phyloP scores from a whole-genome alignment of 1,140 invertebrate genomes.

The Platyscapa corneri region DNA sequence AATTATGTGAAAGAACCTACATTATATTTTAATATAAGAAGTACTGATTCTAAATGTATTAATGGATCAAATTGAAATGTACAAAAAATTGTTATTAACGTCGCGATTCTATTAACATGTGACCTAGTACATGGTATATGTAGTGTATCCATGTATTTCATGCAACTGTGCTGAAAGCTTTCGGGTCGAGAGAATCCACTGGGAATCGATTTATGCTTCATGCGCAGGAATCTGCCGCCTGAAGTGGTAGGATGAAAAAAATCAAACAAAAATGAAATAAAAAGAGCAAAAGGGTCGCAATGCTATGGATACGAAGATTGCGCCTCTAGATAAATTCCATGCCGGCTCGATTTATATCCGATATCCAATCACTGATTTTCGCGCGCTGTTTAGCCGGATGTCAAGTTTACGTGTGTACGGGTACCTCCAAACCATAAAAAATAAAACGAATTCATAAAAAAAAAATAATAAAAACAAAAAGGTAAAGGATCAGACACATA shows the following conservation, averaged over 20 bases:
- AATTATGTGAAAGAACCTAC: too few relatives aligned
- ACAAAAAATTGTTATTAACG: neutral
- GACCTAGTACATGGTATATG: neutral
- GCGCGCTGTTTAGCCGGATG: conserved; percentile 17
- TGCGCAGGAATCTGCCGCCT: neutral
- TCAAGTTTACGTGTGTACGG: neutral
- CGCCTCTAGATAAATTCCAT: conserved; percentile 20
- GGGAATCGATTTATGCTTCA: conserved; percentile 16
- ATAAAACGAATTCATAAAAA: conserved; percentile 20
- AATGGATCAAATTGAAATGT: too few relatives aligned
- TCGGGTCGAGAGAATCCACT: conserved; percentile 6
- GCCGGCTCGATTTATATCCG: conserved; percentile 25
- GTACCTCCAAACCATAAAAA: neutral
- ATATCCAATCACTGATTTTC: conserved; percentile 48
- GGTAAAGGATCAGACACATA: neutral
- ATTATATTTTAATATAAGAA: too few relatives aligned
- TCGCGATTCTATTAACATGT: conserved; percentile 6
- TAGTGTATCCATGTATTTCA: neutral
- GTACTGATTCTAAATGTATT: too few relatives aligned
- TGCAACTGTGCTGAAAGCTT: neutral
- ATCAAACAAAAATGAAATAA: conserved; percentile 12
- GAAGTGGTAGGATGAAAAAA: neutral
- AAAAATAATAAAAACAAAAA: conserved; percentile 7
- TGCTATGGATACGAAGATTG: conserved; percentile 4
- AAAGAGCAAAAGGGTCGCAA: neutral